Conservation (phyloP, 2,797 vertebrate genomes). For the Emys orbicularis region DNA sequence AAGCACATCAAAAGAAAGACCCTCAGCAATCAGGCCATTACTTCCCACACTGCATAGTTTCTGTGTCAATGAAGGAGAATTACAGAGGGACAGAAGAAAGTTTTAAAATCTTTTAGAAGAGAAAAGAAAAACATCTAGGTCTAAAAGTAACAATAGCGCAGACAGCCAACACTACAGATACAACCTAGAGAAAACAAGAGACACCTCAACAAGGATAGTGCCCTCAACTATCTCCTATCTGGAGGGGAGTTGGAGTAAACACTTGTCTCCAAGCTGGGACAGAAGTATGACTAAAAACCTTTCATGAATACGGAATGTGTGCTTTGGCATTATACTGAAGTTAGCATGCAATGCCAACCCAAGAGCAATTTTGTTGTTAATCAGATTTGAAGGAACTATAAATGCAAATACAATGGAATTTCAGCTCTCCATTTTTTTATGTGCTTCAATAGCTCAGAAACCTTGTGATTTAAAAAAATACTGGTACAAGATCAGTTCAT, state of each 20-base stretch:
- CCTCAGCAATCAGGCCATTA: no score
- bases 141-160: not conserved
- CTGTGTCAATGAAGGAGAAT: not conserved
- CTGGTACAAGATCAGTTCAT: rapidly evolving
- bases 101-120: not conserved
- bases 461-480: not conserved
- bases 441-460: not conserved
- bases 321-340: not conserved
- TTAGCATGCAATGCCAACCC: rapidly evolving
- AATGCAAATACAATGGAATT: not conserved
- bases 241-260: not conserved
- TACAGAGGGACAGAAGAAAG: not conserved
- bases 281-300: not conserved
- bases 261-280: not conserved
- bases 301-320: not conserved
- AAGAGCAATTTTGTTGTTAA: not conserved
- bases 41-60: not conserved
- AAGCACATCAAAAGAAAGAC: not conserved
- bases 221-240: not conserved
- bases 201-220: not conserved
- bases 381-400: not conserved
- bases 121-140: not conserved
- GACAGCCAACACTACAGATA: not conserved
- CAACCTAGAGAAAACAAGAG: no score
- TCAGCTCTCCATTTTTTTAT: not conserved